Evolutionary conservation across 64 coral and sea anemone species (phyloP), one percentile per base, ranked within the genome.

Genomic region (Montipora foliosa): DNA sequence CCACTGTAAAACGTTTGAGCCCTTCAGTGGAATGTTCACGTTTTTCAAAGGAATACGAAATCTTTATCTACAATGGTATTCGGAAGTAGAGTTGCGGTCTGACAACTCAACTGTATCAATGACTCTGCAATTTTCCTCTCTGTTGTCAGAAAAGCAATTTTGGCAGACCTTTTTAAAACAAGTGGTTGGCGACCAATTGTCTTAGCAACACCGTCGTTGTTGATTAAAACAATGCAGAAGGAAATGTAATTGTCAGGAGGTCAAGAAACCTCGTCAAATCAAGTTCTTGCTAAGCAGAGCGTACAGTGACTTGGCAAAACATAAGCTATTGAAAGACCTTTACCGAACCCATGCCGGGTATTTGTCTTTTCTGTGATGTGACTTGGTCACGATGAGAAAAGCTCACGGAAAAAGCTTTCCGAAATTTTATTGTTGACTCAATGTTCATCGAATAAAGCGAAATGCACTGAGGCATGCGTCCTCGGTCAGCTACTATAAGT

Each of bases 231-330:
- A 19, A 52, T 78, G 15, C 2, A 71, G 4, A 47, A 14, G 0
- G 74, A 49, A 44, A 76, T 13, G 12, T 11, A 49, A 19, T 3
- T 76, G 44, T 67, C 6, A 9, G 3, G 11, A 37, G 14, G 55
- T 66, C 24, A 16, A 50, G 77, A 12, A 79, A 5, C 47, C 9
- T 16, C 10, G 24, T 78, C 52, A 81, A 29, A 2, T 2, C 6
- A 68, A 68, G 37, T 59, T 19, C 62, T n/a, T 86, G 66, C 67
- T 71, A 86, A 86, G 1, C 49, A 22, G 66, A 86, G 61, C 66
- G 8, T 72, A 64, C 7, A 86, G 29, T 84, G 81, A 84, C 81
- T 62, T 45, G 13, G 3, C 13, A 66, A 16, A 67, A 14, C 62
- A 68, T 57, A 57, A 57, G 53, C 53, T 57, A 57, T 16, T 37